Evolutionary conservation across 2,888 invertebrate genomes (phyloP).

Genomic region (Acleris laterana): DNA sequence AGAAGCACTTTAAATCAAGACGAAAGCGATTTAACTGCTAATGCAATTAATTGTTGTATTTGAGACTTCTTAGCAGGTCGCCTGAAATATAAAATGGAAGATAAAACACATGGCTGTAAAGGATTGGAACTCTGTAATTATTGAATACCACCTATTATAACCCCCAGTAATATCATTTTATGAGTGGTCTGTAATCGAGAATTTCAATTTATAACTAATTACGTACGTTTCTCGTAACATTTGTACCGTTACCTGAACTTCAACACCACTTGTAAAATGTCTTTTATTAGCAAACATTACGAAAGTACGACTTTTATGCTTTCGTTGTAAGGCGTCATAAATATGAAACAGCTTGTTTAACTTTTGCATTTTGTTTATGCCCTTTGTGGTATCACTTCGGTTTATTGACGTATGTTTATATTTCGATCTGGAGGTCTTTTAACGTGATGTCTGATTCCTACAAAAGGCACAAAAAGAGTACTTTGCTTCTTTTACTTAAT

Average conservation of each 20-base stretch:
- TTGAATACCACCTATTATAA: no score
- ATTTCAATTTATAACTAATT: neutral
- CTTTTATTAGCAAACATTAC: neutral
- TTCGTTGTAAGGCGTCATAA: constrained; percentile 10
- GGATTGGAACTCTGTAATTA: no score
- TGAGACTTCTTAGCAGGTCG: neutral
- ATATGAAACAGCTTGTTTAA: constrained; percentile 8
- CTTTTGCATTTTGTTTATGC: constrained; percentile 18
- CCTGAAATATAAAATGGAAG: constrained; percentile 17
- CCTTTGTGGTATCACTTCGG: constrained; percentile 10
- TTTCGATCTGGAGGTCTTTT: constrained; percentile 10
- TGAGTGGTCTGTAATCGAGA: no score
- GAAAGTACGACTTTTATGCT: neutral
- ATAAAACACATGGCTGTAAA: neutral
- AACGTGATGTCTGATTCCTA: constrained; percentile 1
- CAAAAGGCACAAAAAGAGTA: neutral
- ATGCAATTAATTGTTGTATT: neutral
- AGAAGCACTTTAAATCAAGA: no score
- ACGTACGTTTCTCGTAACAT: neutral
- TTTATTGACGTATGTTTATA: constrained; percentile 22
- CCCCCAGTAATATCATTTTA: no score
- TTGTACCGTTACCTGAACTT: constrained; percentile 3
- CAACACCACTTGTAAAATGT: neutral
- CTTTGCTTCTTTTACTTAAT: constrained; percentile 1
- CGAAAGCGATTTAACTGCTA: no score